phyloP scores from a whole-genome alignment of 2,113 vertebrate genomes.

The Prunella himalayana region DNA sequence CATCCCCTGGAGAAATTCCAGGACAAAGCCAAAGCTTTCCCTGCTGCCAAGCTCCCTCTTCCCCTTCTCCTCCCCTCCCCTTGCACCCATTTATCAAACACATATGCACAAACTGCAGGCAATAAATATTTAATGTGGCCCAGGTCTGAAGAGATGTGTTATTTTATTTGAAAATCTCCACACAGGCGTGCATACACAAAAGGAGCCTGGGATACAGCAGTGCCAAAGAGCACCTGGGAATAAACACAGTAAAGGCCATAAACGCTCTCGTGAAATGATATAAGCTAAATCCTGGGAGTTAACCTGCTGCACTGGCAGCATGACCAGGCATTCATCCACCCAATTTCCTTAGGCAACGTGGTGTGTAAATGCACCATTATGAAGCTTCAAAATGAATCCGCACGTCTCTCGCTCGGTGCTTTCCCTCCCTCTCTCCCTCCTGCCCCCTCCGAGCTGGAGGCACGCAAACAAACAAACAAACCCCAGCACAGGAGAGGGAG shows the following conservation, averaged over 20 bases:
- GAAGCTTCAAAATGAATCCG: conserved; percentile 74
- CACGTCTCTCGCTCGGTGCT: conserved; percentile 59
- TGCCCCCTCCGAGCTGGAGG: neutral
- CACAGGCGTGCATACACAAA: neutral
- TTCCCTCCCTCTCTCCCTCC: neutral
- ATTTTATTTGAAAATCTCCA: conserved; percentile 69
- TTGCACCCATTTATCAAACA: conserved; percentile 54
- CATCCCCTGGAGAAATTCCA: neutral
- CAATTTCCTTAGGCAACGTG: conserved; percentile 71
- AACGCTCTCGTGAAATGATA: conserved; percentile 70
- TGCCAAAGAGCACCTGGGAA: conserved; percentile 66
- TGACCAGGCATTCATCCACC: conserved; percentile 78
- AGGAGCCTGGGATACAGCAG: conserved; percentile 1
- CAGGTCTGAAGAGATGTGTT: conserved; percentile 48
- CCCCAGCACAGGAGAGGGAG: neutral
- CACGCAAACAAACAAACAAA: conserved; percentile 52
- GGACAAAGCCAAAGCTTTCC: neutral
- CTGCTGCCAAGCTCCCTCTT: neutral
- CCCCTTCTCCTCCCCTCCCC: neutral
- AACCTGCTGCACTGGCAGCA: conserved; percentile 72
- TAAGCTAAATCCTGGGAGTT: conserved; percentile 74
- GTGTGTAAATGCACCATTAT: conserved; percentile 74
- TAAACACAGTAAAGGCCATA: conserved; percentile 66
- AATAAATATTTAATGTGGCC: conserved; percentile 76
- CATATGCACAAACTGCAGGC: conserved; percentile 54